A percentile compares a stretch with the other conserved stretches of the same genome.
Conservation (phyloP, 2,797 vertebrate genomes). For the Myiotriccus ornatus region DNA sequence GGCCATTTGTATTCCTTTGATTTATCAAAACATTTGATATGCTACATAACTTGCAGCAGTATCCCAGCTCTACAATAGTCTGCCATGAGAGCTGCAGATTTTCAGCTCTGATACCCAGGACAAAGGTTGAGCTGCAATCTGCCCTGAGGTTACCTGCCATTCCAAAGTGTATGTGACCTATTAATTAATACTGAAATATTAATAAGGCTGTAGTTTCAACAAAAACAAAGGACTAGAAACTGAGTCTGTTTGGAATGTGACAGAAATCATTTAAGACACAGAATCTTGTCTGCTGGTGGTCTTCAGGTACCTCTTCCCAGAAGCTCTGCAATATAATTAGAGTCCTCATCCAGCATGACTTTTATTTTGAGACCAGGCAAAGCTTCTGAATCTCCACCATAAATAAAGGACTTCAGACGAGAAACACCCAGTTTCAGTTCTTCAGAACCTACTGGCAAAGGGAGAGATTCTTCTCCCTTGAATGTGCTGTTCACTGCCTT, state of each 20-base stretch:
- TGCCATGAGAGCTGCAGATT: slow-evolving; percentile 20
- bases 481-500: background rate
- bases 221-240: background rate
- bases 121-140: slow-evolving; percentile 37
- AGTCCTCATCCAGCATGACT: background rate
- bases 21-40: slow-evolving; percentile 40
- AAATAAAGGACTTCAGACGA: background rate
- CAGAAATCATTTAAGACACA: background rate
- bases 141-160: slow-evolving; percentile 16
- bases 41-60: slow-evolving; percentile 11
- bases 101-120: background rate
- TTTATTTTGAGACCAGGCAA: background rate
- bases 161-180: background rate
- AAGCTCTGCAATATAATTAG: background rate
- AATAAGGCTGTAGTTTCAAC: slow-evolving; percentile 4
- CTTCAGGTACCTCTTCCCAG: background rate
- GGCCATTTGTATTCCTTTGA: background rate
- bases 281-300: background rate
- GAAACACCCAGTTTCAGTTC: background rate
- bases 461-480: background rate
- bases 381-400: background rate
- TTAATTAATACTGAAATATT: background rate
- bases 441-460: background rate
- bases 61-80: background rate
- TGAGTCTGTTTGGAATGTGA: background rate